Percentiles rank a stretch among this genome's conserved stretches.
phyloP scores from a whole-genome alignment of 2,113 vertebrate genomes.

The Coracopsis vasa region DNA sequence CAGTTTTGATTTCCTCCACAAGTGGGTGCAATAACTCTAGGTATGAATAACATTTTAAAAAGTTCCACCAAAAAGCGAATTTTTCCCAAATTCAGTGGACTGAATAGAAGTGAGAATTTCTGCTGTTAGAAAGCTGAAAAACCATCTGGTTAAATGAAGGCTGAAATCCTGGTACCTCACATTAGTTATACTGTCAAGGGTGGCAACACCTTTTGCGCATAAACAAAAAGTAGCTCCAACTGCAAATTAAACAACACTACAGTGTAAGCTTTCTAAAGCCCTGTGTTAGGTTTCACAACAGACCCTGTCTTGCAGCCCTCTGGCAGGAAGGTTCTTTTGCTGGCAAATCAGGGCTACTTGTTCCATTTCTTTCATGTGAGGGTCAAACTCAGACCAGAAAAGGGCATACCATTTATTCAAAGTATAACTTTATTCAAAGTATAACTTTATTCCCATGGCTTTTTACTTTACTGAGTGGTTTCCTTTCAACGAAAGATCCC shows the following conservation, averaged over 20 bases:
- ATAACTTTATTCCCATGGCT: neutral
- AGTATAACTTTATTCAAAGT: neutral
- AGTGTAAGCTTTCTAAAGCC: neutral
- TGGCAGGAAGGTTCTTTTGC: neutral
- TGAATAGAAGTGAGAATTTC: neutral
- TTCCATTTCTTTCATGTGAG: neutral
- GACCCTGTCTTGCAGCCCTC: neutral
- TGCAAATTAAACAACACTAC: neutral
- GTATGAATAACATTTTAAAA: neutral
- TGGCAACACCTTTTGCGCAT: neutral
- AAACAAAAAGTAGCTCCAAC: neutral
- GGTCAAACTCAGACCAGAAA: neutral
- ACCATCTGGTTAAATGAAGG: neutral
- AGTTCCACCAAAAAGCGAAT: neutral
- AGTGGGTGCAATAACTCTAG: slow-evolving; percentile 7
- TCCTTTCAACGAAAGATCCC: neutral
- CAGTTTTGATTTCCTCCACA: slow-evolving; percentile 30
- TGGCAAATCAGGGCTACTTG: neutral
- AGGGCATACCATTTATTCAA: neutral
- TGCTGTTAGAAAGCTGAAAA: neutral
- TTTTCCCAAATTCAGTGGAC: neutral
- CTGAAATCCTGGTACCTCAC: neutral
- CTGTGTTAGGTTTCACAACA: neutral
- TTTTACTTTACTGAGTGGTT: neutral
- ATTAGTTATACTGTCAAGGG: neutral